Evolutionary conservation across 2,113 vertebrate genomes (phyloP).

Genomic region (Crotophaga sulcirostris): DNA sequence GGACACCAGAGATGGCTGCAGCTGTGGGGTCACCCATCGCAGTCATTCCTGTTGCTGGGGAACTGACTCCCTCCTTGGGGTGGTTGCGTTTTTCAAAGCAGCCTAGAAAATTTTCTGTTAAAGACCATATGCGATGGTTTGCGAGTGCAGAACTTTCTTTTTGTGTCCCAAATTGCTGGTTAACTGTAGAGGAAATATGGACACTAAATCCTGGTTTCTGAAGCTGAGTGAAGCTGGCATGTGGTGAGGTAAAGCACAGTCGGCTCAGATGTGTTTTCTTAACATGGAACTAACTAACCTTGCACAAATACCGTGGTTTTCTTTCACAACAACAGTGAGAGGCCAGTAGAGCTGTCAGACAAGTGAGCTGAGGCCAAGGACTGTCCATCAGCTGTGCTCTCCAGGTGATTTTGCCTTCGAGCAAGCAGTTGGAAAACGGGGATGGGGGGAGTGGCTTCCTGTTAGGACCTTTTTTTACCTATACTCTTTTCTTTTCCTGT

Average conservation of each 20-base stretch:
- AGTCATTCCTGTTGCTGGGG: not conserved
- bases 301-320: slow-evolving; percentile 53
- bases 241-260: slow-evolving; percentile 10
- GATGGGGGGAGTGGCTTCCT: not conserved
- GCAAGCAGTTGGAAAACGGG: not conserved
- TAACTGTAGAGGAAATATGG: not conserved
- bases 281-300: slow-evolving; percentile 9
- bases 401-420: not conserved
- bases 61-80: not conserved
- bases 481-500: fast-evolving
- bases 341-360: not conserved
- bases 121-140: fast-evolving
- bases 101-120: not conserved
- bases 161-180: not conserved
- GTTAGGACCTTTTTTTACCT: not conserved
- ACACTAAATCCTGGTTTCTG: not conserved
- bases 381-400: not conserved
- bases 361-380: not conserved
- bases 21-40: not conserved
- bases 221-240: slow-evolving; percentile 18
- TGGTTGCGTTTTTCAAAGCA: fast-evolving
- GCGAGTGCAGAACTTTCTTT: not conserved
- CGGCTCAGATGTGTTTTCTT: slow-evolving; percentile 28
- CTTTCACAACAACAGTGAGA: not conserved
- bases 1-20: not conserved